Conservation (phyloP, 2,888 invertebrate genomes). For the Temnothorax rugatulus region DNA sequence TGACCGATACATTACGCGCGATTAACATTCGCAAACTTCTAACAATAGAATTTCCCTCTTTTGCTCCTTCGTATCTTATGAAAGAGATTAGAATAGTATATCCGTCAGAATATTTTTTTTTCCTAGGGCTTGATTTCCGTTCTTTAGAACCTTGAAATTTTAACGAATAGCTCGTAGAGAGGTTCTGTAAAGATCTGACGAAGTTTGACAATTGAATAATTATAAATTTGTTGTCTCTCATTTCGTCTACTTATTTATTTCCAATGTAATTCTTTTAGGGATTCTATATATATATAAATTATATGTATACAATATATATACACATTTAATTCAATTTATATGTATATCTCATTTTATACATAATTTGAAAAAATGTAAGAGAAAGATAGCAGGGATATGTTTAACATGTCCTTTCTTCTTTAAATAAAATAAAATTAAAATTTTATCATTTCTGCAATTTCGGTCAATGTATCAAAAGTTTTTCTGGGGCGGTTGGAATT, state of each 20-base stretch:
- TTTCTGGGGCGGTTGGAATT: neutral
- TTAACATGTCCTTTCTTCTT: no score
- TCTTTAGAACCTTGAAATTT: neutral
- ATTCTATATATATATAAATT: no score
- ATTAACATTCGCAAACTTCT: conserved; percentile 13
- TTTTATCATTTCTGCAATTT: no score
- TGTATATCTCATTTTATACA: no score
- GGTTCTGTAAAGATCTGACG: neutral
- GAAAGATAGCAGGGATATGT: neutral
- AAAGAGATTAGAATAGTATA: neutral
- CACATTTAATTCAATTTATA: no score
- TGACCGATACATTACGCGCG: neutral
- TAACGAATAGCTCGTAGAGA: neutral
- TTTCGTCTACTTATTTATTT: neutral
- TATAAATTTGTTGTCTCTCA: neutral
- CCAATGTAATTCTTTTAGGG: no score
- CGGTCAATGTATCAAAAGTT: no score
- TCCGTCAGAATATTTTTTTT: neutral
- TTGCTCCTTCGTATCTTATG: neutral
- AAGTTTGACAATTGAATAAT: neutral
- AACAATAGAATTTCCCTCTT: neutral
- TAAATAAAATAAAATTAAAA: no score
- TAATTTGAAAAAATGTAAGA: no score
- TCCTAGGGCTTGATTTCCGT: neutral
- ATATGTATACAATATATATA: no score